Percentiles rank a stretch among this genome's conserved stretches.
phyloP scores from a whole-genome alignment of 35 echinoderm and acorn worm genomes.

The Diadema setosum region DNA sequence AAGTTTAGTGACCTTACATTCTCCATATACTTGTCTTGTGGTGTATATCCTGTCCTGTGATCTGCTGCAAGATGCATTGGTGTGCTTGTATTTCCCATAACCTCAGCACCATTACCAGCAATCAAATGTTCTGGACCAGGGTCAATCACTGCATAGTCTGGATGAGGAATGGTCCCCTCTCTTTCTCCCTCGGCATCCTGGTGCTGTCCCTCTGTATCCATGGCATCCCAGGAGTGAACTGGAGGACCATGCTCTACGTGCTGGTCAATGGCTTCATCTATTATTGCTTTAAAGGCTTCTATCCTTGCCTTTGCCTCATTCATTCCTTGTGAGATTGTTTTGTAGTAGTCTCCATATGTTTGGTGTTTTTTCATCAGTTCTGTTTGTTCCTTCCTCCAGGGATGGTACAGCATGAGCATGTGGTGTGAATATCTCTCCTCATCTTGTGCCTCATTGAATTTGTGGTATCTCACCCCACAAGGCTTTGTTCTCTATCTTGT shows the following conservation, averaged over 20 bases:
- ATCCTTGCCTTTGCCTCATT: not conserved
- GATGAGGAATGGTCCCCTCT: not conserved
- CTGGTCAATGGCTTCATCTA: conserved; percentile 24
- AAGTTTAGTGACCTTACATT: not conserved
- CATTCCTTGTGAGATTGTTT: not conserved
- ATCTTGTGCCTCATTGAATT: not conserved
- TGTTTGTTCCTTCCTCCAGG: not conserved
- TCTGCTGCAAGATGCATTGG: not conserved
- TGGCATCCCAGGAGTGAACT: conserved; percentile 33
- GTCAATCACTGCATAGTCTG: not conserved
- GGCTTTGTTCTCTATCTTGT: not conserved
- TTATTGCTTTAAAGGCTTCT: not conserved
- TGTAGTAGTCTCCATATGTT: not conserved
- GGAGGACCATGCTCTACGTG: not conserved
- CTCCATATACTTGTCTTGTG: not conserved
- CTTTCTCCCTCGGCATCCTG: not conserved
- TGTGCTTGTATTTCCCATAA: not conserved
- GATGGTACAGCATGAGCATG: not conserved
- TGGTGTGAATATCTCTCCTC: not conserved
- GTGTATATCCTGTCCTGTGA: not conserved
- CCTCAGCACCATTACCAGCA: not conserved
- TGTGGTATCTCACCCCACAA: not conserved
- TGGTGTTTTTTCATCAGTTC: not conserved
- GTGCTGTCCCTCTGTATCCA: not conserved
- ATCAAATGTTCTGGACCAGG: not conserved